Conservation (phyloP, 2,797 vertebrate species). For the Gallinago solitaria region DNA sequence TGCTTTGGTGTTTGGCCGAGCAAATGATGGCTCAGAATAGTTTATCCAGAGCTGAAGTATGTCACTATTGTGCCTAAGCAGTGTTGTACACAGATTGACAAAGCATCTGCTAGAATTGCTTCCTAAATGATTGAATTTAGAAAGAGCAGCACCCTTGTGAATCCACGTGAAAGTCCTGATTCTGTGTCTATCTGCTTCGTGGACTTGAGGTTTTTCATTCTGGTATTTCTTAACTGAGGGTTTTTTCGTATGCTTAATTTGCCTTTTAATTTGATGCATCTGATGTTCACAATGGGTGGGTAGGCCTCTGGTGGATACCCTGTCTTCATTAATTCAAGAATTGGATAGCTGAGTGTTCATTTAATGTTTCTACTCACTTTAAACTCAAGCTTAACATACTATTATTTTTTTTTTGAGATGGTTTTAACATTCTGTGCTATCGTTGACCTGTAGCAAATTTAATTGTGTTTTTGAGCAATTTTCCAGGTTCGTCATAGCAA, state of each 20-base stretch:
- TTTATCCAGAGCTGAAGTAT: background rate
- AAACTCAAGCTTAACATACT: background rate
- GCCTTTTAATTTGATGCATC: slow-evolving; percentile 29
- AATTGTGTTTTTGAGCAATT: slow-evolving; percentile 16
- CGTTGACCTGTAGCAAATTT: slow-evolving; percentile 15
- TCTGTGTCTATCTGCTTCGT: background rate
- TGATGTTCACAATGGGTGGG: slow-evolving; percentile 15
- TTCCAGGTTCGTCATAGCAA: background rate
- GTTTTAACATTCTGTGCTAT: background rate
- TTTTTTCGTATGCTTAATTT: background rate
- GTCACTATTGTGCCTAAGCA: background rate
- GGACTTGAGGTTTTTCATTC: background rate
- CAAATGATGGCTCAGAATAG: slow-evolving; percentile 13
- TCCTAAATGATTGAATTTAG: background rate
- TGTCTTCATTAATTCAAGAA: slow-evolving; percentile 11
- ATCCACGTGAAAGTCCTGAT: background rate
- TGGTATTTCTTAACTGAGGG: background rate
- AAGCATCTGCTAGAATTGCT: background rate
- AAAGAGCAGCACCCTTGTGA: background rate
- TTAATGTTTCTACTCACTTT: background rate
- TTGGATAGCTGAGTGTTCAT: background rate
- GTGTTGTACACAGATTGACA: background rate
- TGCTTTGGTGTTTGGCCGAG: background rate
- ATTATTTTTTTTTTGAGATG: background rate
- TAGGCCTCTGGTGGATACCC: background rate